Base-by-base conservation (phyloP, 2,888 invertebrate genomes). In the Siphonodentalium dalli region DNA sequence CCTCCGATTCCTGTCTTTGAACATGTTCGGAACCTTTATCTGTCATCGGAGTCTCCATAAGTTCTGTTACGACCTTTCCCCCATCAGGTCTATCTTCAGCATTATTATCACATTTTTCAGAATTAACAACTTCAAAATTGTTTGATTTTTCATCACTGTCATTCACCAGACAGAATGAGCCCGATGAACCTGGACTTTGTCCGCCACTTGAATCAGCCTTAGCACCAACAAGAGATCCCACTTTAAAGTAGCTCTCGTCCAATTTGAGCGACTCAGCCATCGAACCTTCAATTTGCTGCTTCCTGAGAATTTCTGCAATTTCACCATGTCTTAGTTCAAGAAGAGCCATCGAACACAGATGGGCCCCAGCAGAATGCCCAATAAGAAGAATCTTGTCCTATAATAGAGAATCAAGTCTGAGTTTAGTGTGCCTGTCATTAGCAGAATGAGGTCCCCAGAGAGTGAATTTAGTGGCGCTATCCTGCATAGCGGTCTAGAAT, bases 301-400 rank as follows among this genome's bases (percentile, higher is more conserved):
- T n/a, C n/a, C n/a, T n/a, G n/a, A n/a, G n/a, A n/a, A n/a, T n/a
- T n/a, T n/a, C n/a, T n/a, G n/a, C n/a, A n/a, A 68, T 42, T 38
- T 73, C 66, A 46, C 68, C 68, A 41, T 69, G 71, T 9, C 72
- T 61, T 7, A 80, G 58, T 52, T 79, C 78, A 20, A 78, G 51
- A 20, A 75, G 61, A 8, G 77, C 64, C 76, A 78, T 72, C 20
- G 71, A 61, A 50, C 66, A 66, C 26, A 80, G 68, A 52, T 80
- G 79, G 18, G 75, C 79, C 5, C 79, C 79, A 11, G 78, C 69
- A 3, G 79, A 79, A 59, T 79, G 79, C 6, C 78, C 79, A 15
- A 79, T 59, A 47, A 79, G 50, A 53, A 75, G 63, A 4, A 79
- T 61, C 34, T 71, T 67, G 33, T 69, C 58, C 75, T 76, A 63